Base-by-base conservation (phyloP, 2,797 vertebrate species). In the Benthosema pterotum region DNA sequence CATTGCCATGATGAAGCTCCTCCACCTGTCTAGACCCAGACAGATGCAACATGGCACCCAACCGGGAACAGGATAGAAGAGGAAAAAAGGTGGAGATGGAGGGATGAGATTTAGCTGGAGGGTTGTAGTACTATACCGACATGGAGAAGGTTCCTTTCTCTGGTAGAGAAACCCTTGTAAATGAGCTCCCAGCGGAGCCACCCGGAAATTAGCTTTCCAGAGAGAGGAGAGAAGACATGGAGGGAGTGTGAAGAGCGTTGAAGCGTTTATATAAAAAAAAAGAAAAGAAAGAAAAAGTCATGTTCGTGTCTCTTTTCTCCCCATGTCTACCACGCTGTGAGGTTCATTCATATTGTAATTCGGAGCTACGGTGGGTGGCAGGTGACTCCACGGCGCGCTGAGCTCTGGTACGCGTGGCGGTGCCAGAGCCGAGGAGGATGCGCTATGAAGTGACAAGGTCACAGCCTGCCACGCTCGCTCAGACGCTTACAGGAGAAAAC, bases 291-390 rank as follows among this genome's bases (percentile, higher is more conserved):
- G 32, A 69, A 19, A 46, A 67, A 75, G 62, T 78, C 71, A 74
- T 56, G 61, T 55, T 71, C 68, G 52, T 61, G 32, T 60, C 61
- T 78, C 56, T 66, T 28, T 28, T 28, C 4, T 47, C 56, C n/a
- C n/a, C 62, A 57, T 74, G 65, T 67, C 72, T 75, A 60, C 73
- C 78, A 69, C 14, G 42, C 65, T 71, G 50, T 28, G 42, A 71
- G 50, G 73, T 67, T 72, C 52, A 74, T 86, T 88, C 78, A 77
- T 63, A 74, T 84, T 82, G 47, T 77, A 74, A 81, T 77, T 72
- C 67, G 42, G 49, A 66, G 57, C 69, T 52, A 47, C 67, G 60
- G 78, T 74, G 71, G 49, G 68, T 68, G 67, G 55, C 66, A 68
- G 75, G 55, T 65, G 8, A 22, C 19, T 2, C 19, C 19, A 22